Evolutionary conservation across 1,140 invertebrate genomes (phyloP).

Genomic region (Nasonia longicornis): DNA sequence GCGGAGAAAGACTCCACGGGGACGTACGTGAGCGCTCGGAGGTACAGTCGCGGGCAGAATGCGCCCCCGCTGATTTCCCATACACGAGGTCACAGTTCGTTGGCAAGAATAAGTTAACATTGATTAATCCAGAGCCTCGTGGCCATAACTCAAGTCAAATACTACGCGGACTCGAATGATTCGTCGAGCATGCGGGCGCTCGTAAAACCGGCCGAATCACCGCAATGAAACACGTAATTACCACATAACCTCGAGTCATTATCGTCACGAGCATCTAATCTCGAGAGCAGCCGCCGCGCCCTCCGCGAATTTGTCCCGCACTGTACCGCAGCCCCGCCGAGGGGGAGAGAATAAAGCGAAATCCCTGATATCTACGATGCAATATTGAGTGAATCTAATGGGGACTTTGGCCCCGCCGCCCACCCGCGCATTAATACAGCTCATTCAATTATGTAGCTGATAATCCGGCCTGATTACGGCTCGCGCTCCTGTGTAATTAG

Average conservation of each 20-base stretch:
- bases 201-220: background rate
- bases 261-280: background rate
- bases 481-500: constrained; percentile 14
- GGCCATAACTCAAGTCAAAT: background rate
- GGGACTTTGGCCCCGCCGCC: constrained; percentile 39
- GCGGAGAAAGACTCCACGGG: background rate
- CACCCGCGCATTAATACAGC: constrained; percentile 46
- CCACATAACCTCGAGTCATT: background rate
- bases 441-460: constrained; percentile 54
- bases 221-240: background rate
- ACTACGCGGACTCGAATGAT: background rate
- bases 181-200: background rate
- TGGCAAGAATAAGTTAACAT: background rate
- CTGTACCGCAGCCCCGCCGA: background rate
- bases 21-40: background rate
- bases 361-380: constrained; percentile 43
- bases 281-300: background rate
- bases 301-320: background rate
- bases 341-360: constrained; percentile 28
- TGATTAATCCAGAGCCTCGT: background rate
- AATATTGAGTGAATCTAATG: constrained; percentile 57
- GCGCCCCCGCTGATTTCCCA: background rate
- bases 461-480: constrained; percentile 50
- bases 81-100: background rate
- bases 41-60: background rate